Evolutionary conservation across 2,113 vertebrate species (phyloP).

Genomic region (Gymnorhina tibicen): DNA sequence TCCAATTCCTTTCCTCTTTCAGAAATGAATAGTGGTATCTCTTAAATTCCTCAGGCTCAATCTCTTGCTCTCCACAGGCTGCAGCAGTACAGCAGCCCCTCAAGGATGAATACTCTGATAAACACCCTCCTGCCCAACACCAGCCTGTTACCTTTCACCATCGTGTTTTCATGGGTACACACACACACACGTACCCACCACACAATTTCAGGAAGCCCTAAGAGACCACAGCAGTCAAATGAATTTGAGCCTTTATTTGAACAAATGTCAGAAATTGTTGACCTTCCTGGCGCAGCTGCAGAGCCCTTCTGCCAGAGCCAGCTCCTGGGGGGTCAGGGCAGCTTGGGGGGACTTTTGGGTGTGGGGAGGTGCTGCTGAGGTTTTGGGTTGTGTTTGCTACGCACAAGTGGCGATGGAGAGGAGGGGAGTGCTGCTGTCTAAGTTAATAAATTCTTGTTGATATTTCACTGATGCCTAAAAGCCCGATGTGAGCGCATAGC

Average conservation of each 20-base stretch:
- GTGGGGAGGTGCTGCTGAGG: neutral
- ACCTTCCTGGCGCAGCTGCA: neutral
- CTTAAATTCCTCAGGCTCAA: neutral
- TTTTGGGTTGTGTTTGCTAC: neutral
- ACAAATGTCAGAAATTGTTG: neutral
- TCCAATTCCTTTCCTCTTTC: neutral
- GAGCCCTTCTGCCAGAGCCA: neutral
- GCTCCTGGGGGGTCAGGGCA: accelerated
- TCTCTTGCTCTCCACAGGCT: neutral
- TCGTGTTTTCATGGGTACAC: accelerated
- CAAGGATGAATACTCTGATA: neutral
- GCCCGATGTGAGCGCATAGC: accelerated
- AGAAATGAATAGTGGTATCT: neutral
- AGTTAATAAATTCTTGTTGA: neutral
- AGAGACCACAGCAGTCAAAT: neutral
- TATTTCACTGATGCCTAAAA: neutral
- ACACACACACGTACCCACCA: accelerated
- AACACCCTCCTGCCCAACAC: neutral
- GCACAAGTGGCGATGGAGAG: accelerated
- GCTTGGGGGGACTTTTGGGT: neutral
- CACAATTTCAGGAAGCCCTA: neutral
- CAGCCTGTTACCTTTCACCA: neutral
- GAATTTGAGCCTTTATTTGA: neutral
- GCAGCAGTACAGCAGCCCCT: neutral
- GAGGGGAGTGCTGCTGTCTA: neutral